phyloP scores from a whole-genome alignment of 2,888 invertebrate species.

The Abscondita cerata region DNA sequence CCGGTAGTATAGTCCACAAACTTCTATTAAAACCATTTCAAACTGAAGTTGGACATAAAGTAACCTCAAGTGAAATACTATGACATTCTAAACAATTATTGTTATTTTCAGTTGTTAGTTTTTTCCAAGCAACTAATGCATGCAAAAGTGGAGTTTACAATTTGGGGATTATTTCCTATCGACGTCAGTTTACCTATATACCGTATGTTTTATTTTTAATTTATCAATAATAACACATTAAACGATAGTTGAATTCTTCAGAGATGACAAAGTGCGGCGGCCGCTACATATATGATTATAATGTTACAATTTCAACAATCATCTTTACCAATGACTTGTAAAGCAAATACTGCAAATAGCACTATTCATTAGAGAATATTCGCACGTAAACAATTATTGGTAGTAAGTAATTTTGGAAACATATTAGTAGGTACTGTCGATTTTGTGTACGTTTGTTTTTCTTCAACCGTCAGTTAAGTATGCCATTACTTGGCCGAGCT shows the following conservation, averaged over 20 bases:
- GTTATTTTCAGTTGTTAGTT: slow-evolving; percentile 34
- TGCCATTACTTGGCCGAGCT: background rate
- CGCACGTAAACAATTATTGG: slow-evolving; percentile 3
- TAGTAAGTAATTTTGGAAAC: slow-evolving; percentile 21
- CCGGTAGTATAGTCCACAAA: slow-evolving; percentile 31
- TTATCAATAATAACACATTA: background rate
- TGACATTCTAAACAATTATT: background rate
- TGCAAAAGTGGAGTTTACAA: slow-evolving; percentile 35
- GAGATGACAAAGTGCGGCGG: slow-evolving; percentile 55
- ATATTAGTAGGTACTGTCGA: too few species aligned
- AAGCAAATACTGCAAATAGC: background rate
- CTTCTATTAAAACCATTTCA: slow-evolving; percentile 28
- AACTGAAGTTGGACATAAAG: slow-evolving; percentile 30
- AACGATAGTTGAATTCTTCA: slow-evolving; percentile 12
- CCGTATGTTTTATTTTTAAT: slow-evolving; percentile 33
- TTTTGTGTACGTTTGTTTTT: background rate
- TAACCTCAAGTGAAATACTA: slow-evolving; percentile 21
- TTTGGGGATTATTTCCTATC: slow-evolving; percentile 38
- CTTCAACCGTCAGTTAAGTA: too few species aligned
- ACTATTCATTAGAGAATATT: slow-evolving; percentile 2
- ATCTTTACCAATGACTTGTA: slow-evolving; percentile 50
- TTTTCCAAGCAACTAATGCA: slow-evolving; percentile 43
- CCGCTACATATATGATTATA: slow-evolving; percentile 38
- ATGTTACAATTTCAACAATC: slow-evolving; percentile 31
- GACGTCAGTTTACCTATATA: slow-evolving; percentile 37